phyloP scores from a whole-genome alignment of 2,888 invertebrate species.

The Margaritifera margaritifera region DNA sequence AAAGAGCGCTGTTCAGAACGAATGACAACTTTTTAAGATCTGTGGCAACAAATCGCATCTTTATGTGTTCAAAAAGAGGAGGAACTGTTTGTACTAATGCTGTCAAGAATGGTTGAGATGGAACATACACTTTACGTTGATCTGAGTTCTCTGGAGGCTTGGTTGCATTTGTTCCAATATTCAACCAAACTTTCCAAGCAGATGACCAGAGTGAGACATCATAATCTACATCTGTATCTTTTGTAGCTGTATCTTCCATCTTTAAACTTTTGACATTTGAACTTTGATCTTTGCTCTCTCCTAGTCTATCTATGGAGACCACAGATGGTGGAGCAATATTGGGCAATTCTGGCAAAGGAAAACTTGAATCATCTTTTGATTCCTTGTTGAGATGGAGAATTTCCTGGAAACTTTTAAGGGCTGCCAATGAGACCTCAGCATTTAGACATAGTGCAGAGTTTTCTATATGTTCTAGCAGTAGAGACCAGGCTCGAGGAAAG shows the following conservation, averaged over 20 bases:
- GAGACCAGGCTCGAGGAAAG: slow-evolving; percentile 94
- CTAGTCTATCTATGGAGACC: slow-evolving; percentile 58
- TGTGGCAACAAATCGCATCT: slow-evolving; percentile 77
- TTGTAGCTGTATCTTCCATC: slow-evolving; percentile 20
- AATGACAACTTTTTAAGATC: slow-evolving; percentile 87
- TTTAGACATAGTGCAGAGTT: slow-evolving; percentile 86
- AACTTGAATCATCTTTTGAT: slow-evolving; percentile 32
- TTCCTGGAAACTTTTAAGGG: slow-evolving; percentile 97
- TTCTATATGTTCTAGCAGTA: slow-evolving; percentile 90
- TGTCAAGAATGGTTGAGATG: slow-evolving; percentile 94
- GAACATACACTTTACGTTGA: slow-evolving; percentile 80
- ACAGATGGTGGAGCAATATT: slow-evolving; percentile 48
- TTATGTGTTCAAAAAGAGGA: slow-evolving; percentile 91
- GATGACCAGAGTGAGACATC: slow-evolving; percentile 69
- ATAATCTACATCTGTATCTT: slow-evolving; percentile 45
- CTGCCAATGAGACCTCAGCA: slow-evolving; percentile 93
- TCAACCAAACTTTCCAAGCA: slow-evolving; percentile 80
- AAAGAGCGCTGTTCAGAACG: slow-evolving; percentile 84
- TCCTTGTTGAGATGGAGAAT: slow-evolving; percentile 78
- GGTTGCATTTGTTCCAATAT: slow-evolving; percentile 87
- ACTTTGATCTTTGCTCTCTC: slow-evolving; percentile 29
- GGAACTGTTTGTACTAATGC: slow-evolving; percentile 97
- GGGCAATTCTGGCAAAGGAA: slow-evolving; percentile 31
- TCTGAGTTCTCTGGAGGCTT: slow-evolving; percentile 74
- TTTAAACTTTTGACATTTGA: slow-evolving; percentile 11